phyloP scores from a whole-genome alignment of 1,140 invertebrate genomes.

The Nomia melanderi region DNA sequence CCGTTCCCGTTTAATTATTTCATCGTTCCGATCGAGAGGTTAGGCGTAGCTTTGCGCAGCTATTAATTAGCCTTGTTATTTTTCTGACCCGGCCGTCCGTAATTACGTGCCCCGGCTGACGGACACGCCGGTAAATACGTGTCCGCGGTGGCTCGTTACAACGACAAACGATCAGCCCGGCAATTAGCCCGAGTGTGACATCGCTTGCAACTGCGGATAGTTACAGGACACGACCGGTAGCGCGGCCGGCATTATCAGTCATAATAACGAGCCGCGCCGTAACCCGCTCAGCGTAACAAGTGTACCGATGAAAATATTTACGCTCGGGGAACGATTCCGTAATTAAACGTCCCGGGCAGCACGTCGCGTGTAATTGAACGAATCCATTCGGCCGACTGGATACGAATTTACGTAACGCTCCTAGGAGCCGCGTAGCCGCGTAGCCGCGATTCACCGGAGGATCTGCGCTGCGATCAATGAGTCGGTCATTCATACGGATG shows the following conservation, averaged over 20 bases:
- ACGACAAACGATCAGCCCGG: constrained; percentile 18
- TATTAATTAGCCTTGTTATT: not conserved
- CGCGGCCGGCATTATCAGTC: constrained; percentile 22
- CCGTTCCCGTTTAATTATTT: no score
- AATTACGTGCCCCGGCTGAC: constrained; percentile 17
- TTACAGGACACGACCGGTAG: not conserved
- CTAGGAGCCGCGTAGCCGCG: not conserved
- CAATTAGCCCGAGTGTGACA: constrained; percentile 21
- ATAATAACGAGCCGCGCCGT: constrained; percentile 22
- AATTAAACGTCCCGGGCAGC: constrained; percentile 1
- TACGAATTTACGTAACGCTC: not conserved
- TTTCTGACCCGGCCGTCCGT: not conserved
- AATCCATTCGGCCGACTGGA: not conserved
- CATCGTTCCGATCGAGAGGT: not conserved
- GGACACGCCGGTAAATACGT: not conserved
- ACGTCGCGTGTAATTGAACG: not conserved
- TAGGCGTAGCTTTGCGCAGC: not conserved
- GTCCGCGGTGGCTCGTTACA: constrained; percentile 1
- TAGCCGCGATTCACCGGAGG: no score
- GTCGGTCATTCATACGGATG: no score
- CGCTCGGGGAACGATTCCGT: constrained; percentile 3
- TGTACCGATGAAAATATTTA: constrained; percentile 31
- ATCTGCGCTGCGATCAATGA: not conserved
- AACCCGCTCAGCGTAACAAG: not conserved
- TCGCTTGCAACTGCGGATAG: not conserved